Evolutionary conservation across 2,113 vertebrate species (phyloP), one percentile per base, ranked within the genome.

Genomic region (Brachyistius frenatus): DNA sequence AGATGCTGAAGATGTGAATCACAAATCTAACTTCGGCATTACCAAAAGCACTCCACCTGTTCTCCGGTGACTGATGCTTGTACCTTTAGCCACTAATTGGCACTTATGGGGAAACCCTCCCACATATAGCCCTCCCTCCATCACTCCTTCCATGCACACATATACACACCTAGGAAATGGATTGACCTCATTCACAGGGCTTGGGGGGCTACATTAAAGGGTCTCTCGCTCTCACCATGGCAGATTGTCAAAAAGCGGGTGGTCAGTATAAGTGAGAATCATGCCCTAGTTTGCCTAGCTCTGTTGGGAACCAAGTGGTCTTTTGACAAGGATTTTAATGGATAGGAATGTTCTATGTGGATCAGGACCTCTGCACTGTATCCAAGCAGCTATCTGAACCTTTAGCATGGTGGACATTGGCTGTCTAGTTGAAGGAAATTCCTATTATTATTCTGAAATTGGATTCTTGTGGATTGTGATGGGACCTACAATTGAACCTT

Each of bases 221-320:
- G 82, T 79, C 83, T 91, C 91, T 83, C 88, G 78, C 82, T 81
- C 79, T 85, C 57, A 78, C 78, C 41, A 36, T 86, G 81, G 84
- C 86, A 91, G 89, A 90, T 80, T 89, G 89, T 91, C 86, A 89
- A 85, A 84, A 86, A 74, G 80, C 66, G 16, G 89, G 83, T 91
- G 91, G 91, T 90, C 90, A 90, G 86, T 91, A 70, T 86, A 86
- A 88, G 91, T 92, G 90, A 93, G 91, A 93, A 86, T 86, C 89
- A 78, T 93, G 93, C 81, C 91, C 92, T 92, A 93, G 82, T 89
- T 92, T 83, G 80, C 71, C 60, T 47, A 13, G 46, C 87, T 89
- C 92, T 89, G 64, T 72, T 81, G 93, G 91, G 93, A 93, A 60
- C 80, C 68, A 65, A 85, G 70, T 64, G 65, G 70, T 83, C 65